Evolutionary conservation across 2,888 invertebrate species (phyloP).

Genomic region (Neoascia interrupta): DNA sequence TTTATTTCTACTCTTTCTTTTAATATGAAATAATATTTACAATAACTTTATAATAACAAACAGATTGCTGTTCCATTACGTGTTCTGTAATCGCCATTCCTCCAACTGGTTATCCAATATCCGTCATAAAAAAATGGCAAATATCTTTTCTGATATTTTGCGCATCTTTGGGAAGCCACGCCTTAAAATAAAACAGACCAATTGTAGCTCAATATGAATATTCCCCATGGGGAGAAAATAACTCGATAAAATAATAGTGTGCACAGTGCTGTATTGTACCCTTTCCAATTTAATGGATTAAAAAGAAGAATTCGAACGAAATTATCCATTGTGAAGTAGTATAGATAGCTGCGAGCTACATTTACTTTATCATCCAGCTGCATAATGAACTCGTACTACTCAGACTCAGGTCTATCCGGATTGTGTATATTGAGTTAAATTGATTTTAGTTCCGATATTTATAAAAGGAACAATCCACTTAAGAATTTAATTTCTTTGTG

Average conservation of each 20-base stretch:
- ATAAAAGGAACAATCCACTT: constrained; percentile 25
- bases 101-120: constrained; percentile 44
- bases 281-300: constrained; percentile 37
- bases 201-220: constrained; percentile 37
- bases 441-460: constrained; percentile 2
- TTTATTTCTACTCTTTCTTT: too few relatives aligned
- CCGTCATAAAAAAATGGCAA: constrained; percentile 22
- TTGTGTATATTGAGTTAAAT: too few relatives aligned
- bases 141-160: constrained; percentile 39
- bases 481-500: constrained; percentile 11
- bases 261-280: constrained; percentile 18
- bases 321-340: too few relatives aligned
- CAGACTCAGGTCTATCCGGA: too few relatives aligned
- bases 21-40: too few relatives aligned
- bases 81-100: constrained; percentile 44
- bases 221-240: constrained; percentile 4
- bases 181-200: constrained; percentile 35
- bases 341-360: neutral
- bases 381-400: neutral
- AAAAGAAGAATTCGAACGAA: too few relatives aligned
- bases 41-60: too few relatives aligned
- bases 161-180: constrained; percentile 54
- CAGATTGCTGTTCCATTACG: too few relatives aligned
- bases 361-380: neutral
- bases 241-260: constrained; percentile 16